Percentiles rank a stretch among this genome's conserved stretches.
Conservation (phyloP, 2,113 vertebrate species). For the Stegastes partitus region DNA sequence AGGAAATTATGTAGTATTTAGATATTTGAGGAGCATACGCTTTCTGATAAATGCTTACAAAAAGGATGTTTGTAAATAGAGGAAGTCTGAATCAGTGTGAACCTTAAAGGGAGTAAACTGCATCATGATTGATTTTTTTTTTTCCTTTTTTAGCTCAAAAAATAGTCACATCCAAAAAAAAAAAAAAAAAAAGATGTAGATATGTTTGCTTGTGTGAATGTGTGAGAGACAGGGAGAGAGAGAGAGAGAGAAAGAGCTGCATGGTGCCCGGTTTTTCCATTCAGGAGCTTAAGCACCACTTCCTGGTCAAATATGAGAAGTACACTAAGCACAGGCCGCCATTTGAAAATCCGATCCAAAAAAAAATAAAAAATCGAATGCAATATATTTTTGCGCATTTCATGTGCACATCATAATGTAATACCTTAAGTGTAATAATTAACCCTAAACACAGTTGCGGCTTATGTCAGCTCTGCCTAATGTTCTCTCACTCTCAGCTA, state of each 20-base stretch:
- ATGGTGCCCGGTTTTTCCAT: conserved; percentile 9
- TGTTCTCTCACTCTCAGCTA: too few species aligned
- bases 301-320: conserved; percentile 68
- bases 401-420: not conserved
- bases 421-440: not conserved
- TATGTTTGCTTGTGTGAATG: conserved; percentile 13
- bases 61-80: too few species aligned
- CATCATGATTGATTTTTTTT: not conserved
- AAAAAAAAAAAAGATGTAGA: not conserved
- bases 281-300: conserved; percentile 74
- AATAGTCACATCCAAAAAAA: not conserved
- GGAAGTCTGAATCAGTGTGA: not conserved
- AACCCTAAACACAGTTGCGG: not conserved
- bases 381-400: not conserved
- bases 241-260: conserved; percentile 1
- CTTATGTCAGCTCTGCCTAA: not conserved
- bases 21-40: conserved; percentile 1
- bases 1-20: not conserved
- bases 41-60: not conserved
- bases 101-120: not conserved
- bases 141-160: not conserved
- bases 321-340: conserved; percentile 39
- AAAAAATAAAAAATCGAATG: not conserved
- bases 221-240: conserved; percentile 8
- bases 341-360: conserved; percentile 6